Conservation (phyloP, 2,888 invertebrate genomes). For the Orchestes rusci region DNA sequence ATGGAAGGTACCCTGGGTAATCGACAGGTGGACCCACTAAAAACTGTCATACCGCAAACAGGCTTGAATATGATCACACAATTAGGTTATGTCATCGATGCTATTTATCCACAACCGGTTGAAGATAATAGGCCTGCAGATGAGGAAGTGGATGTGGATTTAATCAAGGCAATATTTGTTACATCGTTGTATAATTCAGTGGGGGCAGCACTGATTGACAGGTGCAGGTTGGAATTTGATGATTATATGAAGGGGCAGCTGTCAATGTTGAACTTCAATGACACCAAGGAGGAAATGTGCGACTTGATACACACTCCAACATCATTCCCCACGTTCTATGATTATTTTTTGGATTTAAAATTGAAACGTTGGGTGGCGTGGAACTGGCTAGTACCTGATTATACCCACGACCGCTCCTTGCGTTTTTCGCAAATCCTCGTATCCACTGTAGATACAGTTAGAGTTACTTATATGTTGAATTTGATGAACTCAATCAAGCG, state of each 20-base stretch:
- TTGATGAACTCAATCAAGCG: constrained; percentile 68
- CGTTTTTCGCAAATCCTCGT: constrained; percentile 81
- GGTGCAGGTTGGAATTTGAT: constrained; percentile 68
- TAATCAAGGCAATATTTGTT: constrained; percentile 65
- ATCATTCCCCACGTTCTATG: constrained; percentile 65
- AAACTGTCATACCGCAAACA: constrained; percentile 77
- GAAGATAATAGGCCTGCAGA: constrained; percentile 45
- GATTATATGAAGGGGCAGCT: constrained; percentile 58
- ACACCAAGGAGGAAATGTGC: constrained; percentile 56
- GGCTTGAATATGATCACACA: constrained; percentile 83
- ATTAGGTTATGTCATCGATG: constrained; percentile 72
- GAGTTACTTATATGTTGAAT: constrained; percentile 70
- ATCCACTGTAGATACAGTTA: constrained; percentile 81
- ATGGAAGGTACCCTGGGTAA: constrained; percentile 66
- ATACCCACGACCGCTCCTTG: constrained; percentile 61
- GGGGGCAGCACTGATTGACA: constrained; percentile 68
- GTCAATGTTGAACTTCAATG: constrained; percentile 63
- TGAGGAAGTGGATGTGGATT: constrained; percentile 48
- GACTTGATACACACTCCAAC: constrained; percentile 66
- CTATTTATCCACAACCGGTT: constrained; percentile 49
- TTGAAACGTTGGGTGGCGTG: constrained; percentile 74
- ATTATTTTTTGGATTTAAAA: constrained; percentile 69
- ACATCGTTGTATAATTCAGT: constrained; percentile 78
- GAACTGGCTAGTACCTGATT: constrained; percentile 71
- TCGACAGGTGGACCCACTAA: constrained; percentile 56